Conservation (phyloP, 1,140 invertebrate species). For the Nephila pilipes region DNA sequence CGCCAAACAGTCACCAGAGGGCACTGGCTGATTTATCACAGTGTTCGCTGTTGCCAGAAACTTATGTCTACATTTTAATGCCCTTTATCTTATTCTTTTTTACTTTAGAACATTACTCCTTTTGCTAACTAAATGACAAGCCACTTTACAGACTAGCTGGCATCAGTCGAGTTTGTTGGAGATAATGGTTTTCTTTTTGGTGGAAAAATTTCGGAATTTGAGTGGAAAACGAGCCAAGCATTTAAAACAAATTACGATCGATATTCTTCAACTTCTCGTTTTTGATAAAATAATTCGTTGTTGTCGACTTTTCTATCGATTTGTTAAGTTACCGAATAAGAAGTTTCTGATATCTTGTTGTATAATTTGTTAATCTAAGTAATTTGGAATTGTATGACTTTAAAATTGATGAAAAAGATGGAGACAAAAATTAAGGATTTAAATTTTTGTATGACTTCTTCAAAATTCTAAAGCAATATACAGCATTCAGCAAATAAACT, state of each 20-base stretch:
- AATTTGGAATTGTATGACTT: too few relatives aligned
- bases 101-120: conserved; percentile 38
- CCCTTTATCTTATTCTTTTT: conserved; percentile 20
- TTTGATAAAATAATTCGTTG: conserved; percentile 42
- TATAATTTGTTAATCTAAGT: too few relatives aligned
- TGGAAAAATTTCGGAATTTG: conserved; percentile 37
- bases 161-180: background rate
- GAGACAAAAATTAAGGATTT: too few relatives aligned
- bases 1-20: conserved; percentile 72
- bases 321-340: background rate
- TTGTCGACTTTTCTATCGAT: conserved; percentile 13
- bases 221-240: conserved; percentile 3
- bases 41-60: conserved; percentile 65
- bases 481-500: too few relatives aligned
- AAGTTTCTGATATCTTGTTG: too few relatives aligned
- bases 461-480: too few relatives aligned
- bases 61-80: conserved; percentile 75
- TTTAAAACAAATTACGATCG: conserved; percentile 49
- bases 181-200: background rate
- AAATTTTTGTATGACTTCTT: too few relatives aligned
- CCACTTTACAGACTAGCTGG: conserved; percentile 47
- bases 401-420: too few relatives aligned
- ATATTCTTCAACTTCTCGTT: background rate
- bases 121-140: conserved; percentile 62
- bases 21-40: conserved; percentile 72